Evolutionary conservation across 2,113 vertebrate species (phyloP).

Genomic region (Neomonachus schauinslandi): DNA sequence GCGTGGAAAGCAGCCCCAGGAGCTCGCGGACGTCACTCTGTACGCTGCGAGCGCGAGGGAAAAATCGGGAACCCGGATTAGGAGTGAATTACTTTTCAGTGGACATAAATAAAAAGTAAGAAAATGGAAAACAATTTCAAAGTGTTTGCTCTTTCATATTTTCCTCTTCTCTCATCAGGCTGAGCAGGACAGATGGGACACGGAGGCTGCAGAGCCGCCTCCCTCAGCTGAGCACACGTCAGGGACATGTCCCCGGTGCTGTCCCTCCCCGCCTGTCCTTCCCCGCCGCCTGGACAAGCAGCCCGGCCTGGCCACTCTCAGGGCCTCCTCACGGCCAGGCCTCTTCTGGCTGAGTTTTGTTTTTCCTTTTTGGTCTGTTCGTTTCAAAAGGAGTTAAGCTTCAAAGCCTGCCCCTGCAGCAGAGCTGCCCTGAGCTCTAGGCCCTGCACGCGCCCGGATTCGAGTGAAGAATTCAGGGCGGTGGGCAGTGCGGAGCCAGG

Average conservation of each 20-base stretch:
- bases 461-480: background rate
- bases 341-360: background rate
- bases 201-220: fast-evolving
- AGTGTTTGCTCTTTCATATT: background rate
- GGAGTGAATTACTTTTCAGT: fast-evolving
- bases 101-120: too few relatives aligned
- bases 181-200: fast-evolving
- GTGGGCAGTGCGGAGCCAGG: background rate
- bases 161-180: background rate
- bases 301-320: background rate
- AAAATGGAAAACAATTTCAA: background rate
- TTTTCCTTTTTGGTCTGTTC: background rate
- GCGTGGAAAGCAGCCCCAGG: background rate
- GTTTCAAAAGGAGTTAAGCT: background rate
- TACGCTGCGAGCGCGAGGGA: fast-evolving
- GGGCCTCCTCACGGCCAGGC: background rate
- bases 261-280: background rate
- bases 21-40: fast-evolving
- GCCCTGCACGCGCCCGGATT: fast-evolving
- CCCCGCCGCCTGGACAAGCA: fast-evolving
- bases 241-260: fast-evolving
- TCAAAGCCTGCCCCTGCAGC: background rate
- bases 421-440: background rate
- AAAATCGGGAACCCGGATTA: background rate
- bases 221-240: fast-evolving